phyloP scores from a whole-genome alignment of 2,888 invertebrate species.

The Drosophila niveifrons region DNA sequence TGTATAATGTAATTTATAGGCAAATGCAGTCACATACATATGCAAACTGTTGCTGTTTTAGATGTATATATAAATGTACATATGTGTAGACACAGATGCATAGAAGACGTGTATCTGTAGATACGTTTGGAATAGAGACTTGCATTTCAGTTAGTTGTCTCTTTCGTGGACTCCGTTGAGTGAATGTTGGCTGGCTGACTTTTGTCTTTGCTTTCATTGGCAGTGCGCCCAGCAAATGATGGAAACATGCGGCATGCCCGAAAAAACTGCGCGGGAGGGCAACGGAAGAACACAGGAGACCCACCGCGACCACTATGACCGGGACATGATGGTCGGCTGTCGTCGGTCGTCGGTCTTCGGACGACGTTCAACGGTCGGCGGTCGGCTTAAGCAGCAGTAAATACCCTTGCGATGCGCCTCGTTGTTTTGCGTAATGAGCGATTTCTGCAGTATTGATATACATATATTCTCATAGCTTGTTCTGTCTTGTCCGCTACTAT shows the following conservation, averaged over 20 bases:
- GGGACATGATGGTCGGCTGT: conserved; percentile 25
- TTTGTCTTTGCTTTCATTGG: conserved; percentile 71
- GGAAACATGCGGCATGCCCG: conserved; percentile 63
- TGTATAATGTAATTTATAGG: conserved; percentile 32
- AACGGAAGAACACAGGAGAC: conserved; percentile 25
- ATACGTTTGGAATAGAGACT: conserved; percentile 53
- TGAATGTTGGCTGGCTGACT: conserved; percentile 64
- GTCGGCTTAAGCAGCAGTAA: conserved; percentile 48
- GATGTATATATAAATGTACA: not conserved
- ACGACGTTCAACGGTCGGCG: conserved; percentile 42
- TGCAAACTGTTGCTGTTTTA: not conserved
- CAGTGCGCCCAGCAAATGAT: conserved; percentile 72
- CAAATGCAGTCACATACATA: conserved; percentile 1
- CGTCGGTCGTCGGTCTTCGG: conserved; percentile 41
- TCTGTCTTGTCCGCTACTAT: too few species aligned
- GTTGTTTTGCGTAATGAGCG: not conserved
- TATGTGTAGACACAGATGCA: conserved; percentile 3
- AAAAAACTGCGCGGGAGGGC: conserved; percentile 64
- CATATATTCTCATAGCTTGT: too few species aligned
- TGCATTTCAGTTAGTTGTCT: conserved; percentile 59
- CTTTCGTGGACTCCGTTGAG: conserved; percentile 56
- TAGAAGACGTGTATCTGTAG: conserved; percentile 1
- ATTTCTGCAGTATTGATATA: too few species aligned
- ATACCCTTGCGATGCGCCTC: conserved; percentile 1
- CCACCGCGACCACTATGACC: conserved; percentile 6